Evolutionary conservation across 2,797 vertebrate species (phyloP).

Genomic region (Microctenopoma lineatum): DNA sequence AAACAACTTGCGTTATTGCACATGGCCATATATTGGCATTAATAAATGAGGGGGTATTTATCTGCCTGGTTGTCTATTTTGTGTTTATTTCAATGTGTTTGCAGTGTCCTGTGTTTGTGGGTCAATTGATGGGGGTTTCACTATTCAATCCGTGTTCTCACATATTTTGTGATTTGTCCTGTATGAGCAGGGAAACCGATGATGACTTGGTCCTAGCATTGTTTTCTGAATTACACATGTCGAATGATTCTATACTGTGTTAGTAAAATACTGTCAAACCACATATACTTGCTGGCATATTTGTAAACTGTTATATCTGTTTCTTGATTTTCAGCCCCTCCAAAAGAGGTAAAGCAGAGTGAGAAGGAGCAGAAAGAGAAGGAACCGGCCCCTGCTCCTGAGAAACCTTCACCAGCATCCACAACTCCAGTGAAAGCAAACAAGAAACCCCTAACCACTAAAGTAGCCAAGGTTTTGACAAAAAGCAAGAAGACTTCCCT

Average conservation of each 20-base stretch:
- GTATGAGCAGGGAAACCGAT: background rate
- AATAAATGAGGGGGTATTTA: conserved; percentile 54
- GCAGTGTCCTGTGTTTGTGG: background rate
- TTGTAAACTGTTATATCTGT: conserved; percentile 47
- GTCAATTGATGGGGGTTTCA: background rate
- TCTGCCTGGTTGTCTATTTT: conserved; percentile 26
- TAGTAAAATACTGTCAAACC: background rate
- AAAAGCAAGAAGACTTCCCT: conserved; percentile 82
- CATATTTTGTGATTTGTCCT: background rate
- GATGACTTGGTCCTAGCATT: background rate
- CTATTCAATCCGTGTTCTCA: background rate
- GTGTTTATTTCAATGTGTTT: conserved; percentile 32
- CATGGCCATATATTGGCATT: conserved; percentile 12
- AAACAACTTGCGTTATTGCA: conserved; percentile 13
- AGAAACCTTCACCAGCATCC: conserved; percentile 71
- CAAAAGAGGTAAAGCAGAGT: conserved; percentile 75
- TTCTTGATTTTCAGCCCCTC: conserved; percentile 69
- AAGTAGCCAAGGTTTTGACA: conserved; percentile 64
- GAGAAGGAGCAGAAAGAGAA: conserved; percentile 81
- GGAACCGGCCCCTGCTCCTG: conserved; percentile 48
- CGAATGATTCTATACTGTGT: background rate
- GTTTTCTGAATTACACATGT: no score
- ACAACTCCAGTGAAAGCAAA: conserved; percentile 58
- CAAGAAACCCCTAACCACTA: conserved; percentile 70
- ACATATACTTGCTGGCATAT: background rate